phyloP scores from a whole-genome alignment of 92 coral and sea anemone genomes.

The Parazoanthus darwini region DNA sequence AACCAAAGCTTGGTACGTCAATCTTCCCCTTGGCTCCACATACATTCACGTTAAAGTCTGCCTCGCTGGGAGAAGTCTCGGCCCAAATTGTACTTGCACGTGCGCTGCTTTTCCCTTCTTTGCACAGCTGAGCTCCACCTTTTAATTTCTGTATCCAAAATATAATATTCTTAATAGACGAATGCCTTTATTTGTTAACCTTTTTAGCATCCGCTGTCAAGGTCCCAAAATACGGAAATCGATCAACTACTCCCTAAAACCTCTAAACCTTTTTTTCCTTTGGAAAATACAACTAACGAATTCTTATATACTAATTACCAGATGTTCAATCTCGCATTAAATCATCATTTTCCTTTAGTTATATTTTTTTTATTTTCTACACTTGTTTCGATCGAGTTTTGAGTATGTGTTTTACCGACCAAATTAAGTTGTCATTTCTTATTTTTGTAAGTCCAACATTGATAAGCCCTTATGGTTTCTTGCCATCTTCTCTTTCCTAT shows the following conservation, averaged over 20 bases:
- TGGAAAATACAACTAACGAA: too few relatives aligned
- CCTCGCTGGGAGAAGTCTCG: neutral
- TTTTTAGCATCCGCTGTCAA: too few relatives aligned
- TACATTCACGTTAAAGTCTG: neutral
- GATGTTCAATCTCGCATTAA: too few relatives aligned
- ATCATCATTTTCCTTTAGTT: too few relatives aligned
- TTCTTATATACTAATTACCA: too few relatives aligned
- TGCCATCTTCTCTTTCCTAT: too few relatives aligned
- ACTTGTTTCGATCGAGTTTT: too few relatives aligned
- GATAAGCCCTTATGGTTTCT: too few relatives aligned
- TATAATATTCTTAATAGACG: neutral
- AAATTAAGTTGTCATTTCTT: neutral
- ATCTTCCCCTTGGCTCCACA: neutral
- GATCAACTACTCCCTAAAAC: too few relatives aligned
- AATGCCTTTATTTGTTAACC: neutral
- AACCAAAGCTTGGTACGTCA: neutral
- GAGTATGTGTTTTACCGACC: too few relatives aligned
- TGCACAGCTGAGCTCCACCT: neutral
- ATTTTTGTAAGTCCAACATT: neutral
- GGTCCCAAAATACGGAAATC: neutral
- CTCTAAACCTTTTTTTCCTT: too few relatives aligned
- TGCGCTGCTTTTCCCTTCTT: neutral
- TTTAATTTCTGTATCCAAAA: slow-evolving; percentile 7
- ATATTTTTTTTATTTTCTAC: too few relatives aligned
- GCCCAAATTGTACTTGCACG: neutral